Base-by-base conservation (phyloP, 2,888 invertebrate genomes). In the Liodrosophila aerea region DNA sequence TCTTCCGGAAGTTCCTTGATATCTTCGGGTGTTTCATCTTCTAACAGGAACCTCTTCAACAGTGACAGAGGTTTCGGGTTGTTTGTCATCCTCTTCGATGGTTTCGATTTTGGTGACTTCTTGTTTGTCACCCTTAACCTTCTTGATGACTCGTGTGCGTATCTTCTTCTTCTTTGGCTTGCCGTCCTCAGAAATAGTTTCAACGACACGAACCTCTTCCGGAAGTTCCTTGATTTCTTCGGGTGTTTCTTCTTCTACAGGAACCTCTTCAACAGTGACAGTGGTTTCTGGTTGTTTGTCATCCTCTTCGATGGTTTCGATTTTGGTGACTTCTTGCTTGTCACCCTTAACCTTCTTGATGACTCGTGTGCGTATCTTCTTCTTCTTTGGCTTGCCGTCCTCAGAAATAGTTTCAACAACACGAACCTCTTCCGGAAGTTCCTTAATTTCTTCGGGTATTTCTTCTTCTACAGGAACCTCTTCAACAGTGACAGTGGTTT, bases 31-130 rank as follows among this genome's bases (percentile, higher is more conserved):
- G 27, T 13, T 27, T 36, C 46, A 34, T 51, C 51, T 11, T 51
- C 51, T 4, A n/a, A 51, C 41, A 1, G 51, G 51, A n/a, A 11
- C 8, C 7, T 51, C 51, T 34, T 51, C 51, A 0, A 51, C 51
- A 7, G 51, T 51, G 13, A 51, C 51, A 8, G 41, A 34, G 1
- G 51, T 51, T 41, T 51, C 41, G 1, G 51, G 40, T 27, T n/a
- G 27, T 9, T 51, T 43, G 34, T 51, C 41, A 51, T 51, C 51
- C n/a, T 51, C 51, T 29, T 51, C 51, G 8, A 51, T 27, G 8
- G 41, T 51, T 41, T 51, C 51, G 41, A 51, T 51, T 34, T 51
- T 51, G 33, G 51, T 51, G 7, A 51, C 51, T 16, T 51, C 41
- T 41, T 51, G 51, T 34, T 41, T 51, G 41, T 51, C 27, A 41